Conservation (phyloP, 2,797 vertebrate genomes). For the Avahi laniger region DNA sequence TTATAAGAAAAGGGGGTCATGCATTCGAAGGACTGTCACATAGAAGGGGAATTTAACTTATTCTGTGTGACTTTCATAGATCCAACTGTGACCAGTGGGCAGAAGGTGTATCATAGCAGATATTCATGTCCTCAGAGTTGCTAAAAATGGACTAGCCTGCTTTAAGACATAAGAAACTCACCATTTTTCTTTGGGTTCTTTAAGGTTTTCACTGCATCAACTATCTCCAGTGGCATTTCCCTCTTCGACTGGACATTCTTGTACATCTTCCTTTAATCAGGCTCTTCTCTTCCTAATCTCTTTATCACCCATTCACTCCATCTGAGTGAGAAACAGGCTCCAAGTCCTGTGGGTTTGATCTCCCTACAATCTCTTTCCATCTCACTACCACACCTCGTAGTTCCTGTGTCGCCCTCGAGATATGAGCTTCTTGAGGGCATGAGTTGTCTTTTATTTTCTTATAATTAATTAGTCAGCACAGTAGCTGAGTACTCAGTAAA, state of each 20-base stretch:
- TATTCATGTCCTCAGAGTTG: background rate
- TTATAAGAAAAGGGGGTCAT: background rate
- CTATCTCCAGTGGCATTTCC: background rate
- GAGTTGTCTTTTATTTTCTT: background rate
- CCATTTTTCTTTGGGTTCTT: background rate
- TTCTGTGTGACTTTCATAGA: background rate
- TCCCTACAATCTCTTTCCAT: background rate
- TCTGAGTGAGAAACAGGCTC: background rate
- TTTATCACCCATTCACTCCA: background rate
- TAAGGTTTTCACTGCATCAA: background rate
- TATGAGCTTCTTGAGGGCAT: background rate
- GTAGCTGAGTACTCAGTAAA: background rate
- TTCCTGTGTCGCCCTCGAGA: background rate
- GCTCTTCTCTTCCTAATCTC: background rate
- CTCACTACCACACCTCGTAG: background rate
- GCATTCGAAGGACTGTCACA: background rate
- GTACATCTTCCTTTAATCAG: background rate
- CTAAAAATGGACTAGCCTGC: background rate
- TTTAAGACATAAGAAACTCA: background rate
- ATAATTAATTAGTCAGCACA: background rate
- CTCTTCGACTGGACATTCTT: background rate
- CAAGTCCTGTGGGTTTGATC: background rate
- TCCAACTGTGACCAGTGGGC: background rate
- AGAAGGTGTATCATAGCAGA: background rate
- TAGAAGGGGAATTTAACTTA: background rate